These are phyloP conservation scores for Cochlearius cochlearius DNA, from an alignment of 2,113 vertebrate species.

Conservation along the genomic window DNA sequence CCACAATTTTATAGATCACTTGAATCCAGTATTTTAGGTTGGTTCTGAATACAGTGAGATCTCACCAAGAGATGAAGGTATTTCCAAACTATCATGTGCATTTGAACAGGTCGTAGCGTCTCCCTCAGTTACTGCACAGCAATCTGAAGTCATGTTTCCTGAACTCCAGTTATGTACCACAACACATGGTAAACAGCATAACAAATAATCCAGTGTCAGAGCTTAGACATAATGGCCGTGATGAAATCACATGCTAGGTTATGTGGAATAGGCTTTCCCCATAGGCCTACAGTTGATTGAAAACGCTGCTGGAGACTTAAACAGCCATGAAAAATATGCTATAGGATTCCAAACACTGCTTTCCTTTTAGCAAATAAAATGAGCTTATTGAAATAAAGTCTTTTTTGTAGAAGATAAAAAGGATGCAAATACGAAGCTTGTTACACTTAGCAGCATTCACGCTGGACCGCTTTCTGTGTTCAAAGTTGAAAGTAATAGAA, in stretches of 20 bases:
- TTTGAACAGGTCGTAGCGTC: not conserved
- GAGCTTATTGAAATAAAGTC: not conserved
- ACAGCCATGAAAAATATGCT: not conserved
- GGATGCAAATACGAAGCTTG: constrained; percentile 41
- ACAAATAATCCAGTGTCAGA: not conserved
- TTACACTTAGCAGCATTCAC: constrained; percentile 28
- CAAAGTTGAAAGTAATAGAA: constrained; percentile 27
- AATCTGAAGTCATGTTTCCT: not conserved
- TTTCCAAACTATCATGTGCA: not conserved
- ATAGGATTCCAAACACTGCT: not conserved
- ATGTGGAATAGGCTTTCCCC: not conserved
- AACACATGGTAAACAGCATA: not conserved
- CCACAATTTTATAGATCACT: not conserved
- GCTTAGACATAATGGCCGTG: not conserved
- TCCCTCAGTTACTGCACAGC: not conserved
- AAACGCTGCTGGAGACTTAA: not conserved
- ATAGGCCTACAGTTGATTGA: not conserved
- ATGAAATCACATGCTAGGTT: not conserved
- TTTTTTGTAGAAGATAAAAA: constrained; percentile 37
- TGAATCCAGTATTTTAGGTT: not conserved
- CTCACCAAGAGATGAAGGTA: not conserved
- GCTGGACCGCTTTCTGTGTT: constrained; percentile 14
- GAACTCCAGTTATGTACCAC: not conserved
- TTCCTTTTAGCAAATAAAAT: constrained; percentile 32
- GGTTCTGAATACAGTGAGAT: not conserved